Conservation (phyloP, 2,888 invertebrate genomes). For the Himalopsyche tibetana region DNA sequence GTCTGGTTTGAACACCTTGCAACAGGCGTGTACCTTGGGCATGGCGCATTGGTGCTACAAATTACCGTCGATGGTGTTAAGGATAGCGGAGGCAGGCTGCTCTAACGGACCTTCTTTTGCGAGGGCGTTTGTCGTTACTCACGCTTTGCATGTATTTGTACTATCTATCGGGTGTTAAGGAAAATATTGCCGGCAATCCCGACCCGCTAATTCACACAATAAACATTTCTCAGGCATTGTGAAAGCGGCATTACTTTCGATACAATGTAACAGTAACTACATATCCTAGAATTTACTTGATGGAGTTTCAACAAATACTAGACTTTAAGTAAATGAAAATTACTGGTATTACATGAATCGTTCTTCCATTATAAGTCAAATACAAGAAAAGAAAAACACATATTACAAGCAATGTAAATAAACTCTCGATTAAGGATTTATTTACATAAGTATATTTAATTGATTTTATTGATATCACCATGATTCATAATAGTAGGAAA, state of each 20-base stretch:
- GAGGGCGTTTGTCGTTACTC: slow-evolving; percentile 49
- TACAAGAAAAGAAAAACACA: too few species aligned
- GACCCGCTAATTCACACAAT: slow-evolving; percentile 23
- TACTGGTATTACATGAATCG: too few species aligned
- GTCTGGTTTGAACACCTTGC: neutral
- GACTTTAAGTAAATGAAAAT: too few species aligned
- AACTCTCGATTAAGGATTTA: too few species aligned
- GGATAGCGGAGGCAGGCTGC: slow-evolving; percentile 55
- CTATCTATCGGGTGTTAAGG: slow-evolving; percentile 32
- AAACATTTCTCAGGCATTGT: neutral
- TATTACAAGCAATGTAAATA: too few species aligned
- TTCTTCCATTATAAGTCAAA: too few species aligned
- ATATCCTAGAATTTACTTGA: too few species aligned
- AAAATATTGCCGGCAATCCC: slow-evolving; percentile 31
- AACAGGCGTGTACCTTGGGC: neutral
- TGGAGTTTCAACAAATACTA: too few species aligned
- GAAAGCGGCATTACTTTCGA: slow-evolving; percentile 2
- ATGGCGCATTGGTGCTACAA: slow-evolving; percentile 58
- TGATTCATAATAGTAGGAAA: too few species aligned
- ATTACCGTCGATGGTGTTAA: slow-evolving; percentile 64
- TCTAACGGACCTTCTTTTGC: slow-evolving; percentile 38
- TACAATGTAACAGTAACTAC: neutral
- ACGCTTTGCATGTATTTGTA: slow-evolving; percentile 51
- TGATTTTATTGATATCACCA: too few species aligned
- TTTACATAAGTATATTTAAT: too few species aligned